Percentiles rank a stretch among this genome's conserved stretches.
phyloP scores from a whole-genome alignment of 2,113 vertebrate species.

The Halichoeres trimaculatus region DNA sequence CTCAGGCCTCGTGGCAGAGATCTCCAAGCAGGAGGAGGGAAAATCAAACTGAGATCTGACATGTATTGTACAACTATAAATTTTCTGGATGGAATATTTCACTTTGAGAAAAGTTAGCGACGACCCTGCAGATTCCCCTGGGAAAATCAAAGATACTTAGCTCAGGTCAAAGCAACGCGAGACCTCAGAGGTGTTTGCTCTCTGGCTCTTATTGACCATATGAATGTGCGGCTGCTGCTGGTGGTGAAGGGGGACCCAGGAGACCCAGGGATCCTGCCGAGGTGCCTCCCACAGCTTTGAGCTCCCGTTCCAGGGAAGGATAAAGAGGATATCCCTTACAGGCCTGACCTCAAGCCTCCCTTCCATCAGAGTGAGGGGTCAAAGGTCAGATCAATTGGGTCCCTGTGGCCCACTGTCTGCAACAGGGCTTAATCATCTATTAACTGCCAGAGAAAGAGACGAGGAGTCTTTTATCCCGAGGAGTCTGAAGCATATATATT shows the following conservation, averaged over 20 bases:
- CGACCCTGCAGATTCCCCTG: slow-evolving; percentile 29
- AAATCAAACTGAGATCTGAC: neutral
- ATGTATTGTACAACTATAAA: neutral
- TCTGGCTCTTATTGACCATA: slow-evolving; percentile 71
- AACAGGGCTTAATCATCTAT: slow-evolving; percentile 94
- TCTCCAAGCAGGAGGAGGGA: slow-evolving; percentile 24
- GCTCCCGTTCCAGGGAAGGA: slow-evolving; percentile 92
- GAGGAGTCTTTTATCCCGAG: slow-evolving; percentile 45
- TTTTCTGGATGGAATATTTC: slow-evolving; percentile 1
- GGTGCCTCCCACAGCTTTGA: slow-evolving; percentile 92
- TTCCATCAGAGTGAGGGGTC: slow-evolving; percentile 85
- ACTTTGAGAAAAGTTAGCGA: neutral
- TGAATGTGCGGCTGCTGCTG: slow-evolving; percentile 65
- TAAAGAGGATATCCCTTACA: slow-evolving; percentile 99
- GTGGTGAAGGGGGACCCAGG: slow-evolving; percentile 81
- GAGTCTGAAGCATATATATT: slow-evolving; percentile 21
- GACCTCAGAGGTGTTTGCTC: slow-evolving; percentile 70
- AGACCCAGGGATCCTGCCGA: slow-evolving; percentile 88
- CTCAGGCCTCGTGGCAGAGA: slow-evolving; percentile 42
- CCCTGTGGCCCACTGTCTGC: slow-evolving; percentile 89
- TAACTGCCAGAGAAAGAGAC: slow-evolving; percentile 84
- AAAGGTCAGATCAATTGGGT: slow-evolving; percentile 93
- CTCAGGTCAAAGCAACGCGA: slow-evolving; percentile 60
- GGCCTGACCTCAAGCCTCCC: slow-evolving; percentile 92
- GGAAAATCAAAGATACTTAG: slow-evolving; percentile 62